phyloP scores from a whole-genome alignment of 2,888 invertebrate genomes.

The Synergus japonicus region DNA sequence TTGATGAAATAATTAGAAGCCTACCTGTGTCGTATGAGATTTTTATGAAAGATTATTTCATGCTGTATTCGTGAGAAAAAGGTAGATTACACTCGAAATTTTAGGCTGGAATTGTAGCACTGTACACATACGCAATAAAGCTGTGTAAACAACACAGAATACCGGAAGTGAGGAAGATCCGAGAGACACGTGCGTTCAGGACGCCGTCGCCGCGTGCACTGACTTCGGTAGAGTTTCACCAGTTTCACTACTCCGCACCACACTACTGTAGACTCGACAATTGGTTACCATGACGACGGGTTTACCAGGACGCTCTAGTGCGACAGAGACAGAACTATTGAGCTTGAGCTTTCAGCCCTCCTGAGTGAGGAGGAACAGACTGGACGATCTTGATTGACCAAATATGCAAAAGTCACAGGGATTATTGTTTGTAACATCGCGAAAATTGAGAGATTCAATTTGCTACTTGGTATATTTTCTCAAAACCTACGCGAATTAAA shows the following conservation, averaged over 20 bases:
- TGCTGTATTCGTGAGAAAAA: not conserved
- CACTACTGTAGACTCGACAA: slow-evolving; percentile 52
- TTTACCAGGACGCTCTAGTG: slow-evolving; percentile 53
- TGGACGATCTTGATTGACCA: slow-evolving; percentile 35
- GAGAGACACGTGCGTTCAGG: slow-evolving; percentile 63
- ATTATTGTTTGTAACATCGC: slow-evolving; percentile 43
- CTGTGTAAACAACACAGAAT: slow-evolving; percentile 27
- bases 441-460: slow-evolving; percentile 33
- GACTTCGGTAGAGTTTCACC: slow-evolving; percentile 66
- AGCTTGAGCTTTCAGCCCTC: slow-evolving; percentile 1
- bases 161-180: slow-evolving; percentile 40
- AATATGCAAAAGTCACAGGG: slow-evolving; percentile 47
- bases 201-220: slow-evolving; percentile 75
- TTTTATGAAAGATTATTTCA: slow-evolving; percentile 23
- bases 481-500: not conserved
- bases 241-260: slow-evolving; percentile 54
- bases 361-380: slow-evolving; percentile 42
- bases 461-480: slow-evolving; percentile 11
- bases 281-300: slow-evolving; percentile 63
- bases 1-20: not conserved
- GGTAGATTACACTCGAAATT: not conserved
- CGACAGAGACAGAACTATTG: slow-evolving; percentile 39
- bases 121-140: slow-evolving; percentile 19
- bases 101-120: not conserved
- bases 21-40: slow-evolving; percentile 18